Conservation (phyloP, 2,888 invertebrate species). For the Cheilosia impressa region DNA sequence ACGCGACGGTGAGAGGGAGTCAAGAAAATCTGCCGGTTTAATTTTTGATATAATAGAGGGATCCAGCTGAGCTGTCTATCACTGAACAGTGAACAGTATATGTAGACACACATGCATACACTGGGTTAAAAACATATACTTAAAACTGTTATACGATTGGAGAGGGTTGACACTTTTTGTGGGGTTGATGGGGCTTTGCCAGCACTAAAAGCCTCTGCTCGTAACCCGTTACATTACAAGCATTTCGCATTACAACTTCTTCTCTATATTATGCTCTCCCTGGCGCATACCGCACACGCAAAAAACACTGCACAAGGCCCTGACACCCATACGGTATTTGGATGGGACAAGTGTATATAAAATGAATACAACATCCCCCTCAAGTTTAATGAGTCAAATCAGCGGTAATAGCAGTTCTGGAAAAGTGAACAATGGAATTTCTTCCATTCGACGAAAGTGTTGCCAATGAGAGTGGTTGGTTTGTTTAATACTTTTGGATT, state of each 20-base stretch:
- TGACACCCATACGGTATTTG: conserved; percentile 40
- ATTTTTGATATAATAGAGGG: conserved; percentile 34
- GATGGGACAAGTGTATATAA: conserved; percentile 22
- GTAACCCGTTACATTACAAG: conserved; percentile 44
- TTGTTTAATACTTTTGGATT: not conserved
- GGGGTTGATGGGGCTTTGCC: not conserved
- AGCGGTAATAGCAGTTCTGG: conserved; percentile 12
- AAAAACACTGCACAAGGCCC: conserved; percentile 38
- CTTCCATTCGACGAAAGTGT: conserved; percentile 38
- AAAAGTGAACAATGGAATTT: conserved; percentile 15
- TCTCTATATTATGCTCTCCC: conserved; percentile 18
- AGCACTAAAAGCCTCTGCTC: conserved; percentile 28
- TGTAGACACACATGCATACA: not conserved
- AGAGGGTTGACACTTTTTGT: conserved; percentile 34
- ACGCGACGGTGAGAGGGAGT: conserved; percentile 8
- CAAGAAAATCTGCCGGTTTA: conserved; percentile 38
- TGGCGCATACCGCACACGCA: conserved; percentile 27
- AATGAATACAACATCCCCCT: conserved; percentile 50
- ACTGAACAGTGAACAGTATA: not conserved
- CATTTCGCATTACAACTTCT: conserved; percentile 44
- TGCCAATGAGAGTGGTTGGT: conserved; percentile 9
- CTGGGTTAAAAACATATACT: not conserved
- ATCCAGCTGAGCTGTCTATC: conserved; percentile 39
- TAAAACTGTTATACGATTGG: conserved; percentile 37
- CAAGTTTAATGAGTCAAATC: conserved; percentile 35